Evolutionary conservation across 2,797 vertebrate species (phyloP).

Genomic region (Tympanoctomys barrerae): DNA sequence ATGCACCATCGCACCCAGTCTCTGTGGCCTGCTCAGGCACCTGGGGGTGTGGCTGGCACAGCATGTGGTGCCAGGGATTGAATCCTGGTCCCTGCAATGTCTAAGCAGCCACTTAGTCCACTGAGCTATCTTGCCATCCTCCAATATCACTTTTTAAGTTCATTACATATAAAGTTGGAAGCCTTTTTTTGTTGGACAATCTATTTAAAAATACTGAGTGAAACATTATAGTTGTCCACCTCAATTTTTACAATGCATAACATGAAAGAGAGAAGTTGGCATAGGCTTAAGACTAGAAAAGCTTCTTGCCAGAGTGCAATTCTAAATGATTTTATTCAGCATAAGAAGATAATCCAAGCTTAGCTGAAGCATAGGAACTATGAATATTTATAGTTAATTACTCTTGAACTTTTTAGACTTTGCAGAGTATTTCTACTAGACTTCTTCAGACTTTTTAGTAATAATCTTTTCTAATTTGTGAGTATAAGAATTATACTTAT

Average conservation of each 20-base stretch:
- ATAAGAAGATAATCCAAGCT: not conserved
- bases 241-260: not conserved
- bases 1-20: no score
- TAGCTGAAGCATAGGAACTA: not conserved
- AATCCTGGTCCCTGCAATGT: no score
- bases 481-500: not conserved
- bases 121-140: no score
- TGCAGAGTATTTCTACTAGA: not conserved
- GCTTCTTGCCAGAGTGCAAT: not conserved
- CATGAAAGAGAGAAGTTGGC: not conserved
- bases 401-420: not conserved
- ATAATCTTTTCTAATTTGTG: not conserved
- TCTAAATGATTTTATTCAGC: constrained; percentile 1
- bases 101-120: no score
- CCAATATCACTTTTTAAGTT: accelerated
- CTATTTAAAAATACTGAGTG: not conserved
- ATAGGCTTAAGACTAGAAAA: not conserved
- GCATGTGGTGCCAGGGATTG: no score
- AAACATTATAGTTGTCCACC: not conserved
- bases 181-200: not conserved
- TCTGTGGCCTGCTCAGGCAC: no score
- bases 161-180: not conserved
- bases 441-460: not conserved
- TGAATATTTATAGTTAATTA: not conserved
- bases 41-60: no score